A percentile compares a stretch with the other conserved stretches of the same genome.
These are phyloP conservation scores for Dryococelus australis DNA, from an alignment of 2,888 invertebrate genomes.

Conservation along the genomic window DNA sequence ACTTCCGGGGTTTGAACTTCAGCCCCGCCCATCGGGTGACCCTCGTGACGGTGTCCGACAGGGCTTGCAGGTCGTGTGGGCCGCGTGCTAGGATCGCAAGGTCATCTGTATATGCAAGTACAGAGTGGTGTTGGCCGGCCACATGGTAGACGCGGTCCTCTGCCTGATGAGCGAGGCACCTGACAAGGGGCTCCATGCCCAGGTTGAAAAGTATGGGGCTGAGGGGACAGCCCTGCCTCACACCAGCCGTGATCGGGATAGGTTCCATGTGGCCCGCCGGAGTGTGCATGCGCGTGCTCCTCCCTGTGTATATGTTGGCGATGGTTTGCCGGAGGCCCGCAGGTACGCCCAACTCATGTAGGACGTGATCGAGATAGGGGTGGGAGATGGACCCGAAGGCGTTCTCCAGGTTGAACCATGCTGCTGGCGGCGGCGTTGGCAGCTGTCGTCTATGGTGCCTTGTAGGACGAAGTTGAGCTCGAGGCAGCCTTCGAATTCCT, in stretches of 20 bases:
- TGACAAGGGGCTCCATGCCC: not conserved
- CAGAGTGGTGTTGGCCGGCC: slow-evolving; percentile 36
- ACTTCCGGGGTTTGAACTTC: slow-evolving; percentile 49
- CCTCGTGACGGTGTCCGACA: not conserved
- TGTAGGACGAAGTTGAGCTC: slow-evolving; percentile 55
- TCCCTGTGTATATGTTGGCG: not conserved
- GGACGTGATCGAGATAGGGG: not conserved
- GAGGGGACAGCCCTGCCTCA: not conserved
- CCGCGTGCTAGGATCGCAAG: not conserved
- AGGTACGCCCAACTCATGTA: not conserved
- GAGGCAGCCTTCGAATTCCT: slow-evolving; percentile 52
- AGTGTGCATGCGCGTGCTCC: slow-evolving; percentile 32
- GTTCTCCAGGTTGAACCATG: slow-evolving; percentile 53
- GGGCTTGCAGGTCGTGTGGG: not conserved
- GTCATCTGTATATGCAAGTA: slow-evolving; percentile 22
- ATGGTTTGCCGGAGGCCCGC: not conserved
- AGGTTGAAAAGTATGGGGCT: not conserved
- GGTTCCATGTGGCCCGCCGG: not conserved
- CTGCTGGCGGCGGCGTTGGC: slow-evolving; percentile 35
- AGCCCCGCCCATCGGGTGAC: slow-evolving; percentile 46
- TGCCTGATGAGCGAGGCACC: not conserved
- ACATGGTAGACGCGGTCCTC: slow-evolving; percentile 3
- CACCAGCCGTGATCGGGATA: not conserved
- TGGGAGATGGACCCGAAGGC: slow-evolving; percentile 55
- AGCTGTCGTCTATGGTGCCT: slow-evolving; percentile 49